These are phyloP conservation scores for Hydroisotoma schaefferi DNA, from an alignment of 2,888 invertebrate genomes.

Conservation along the genomic window DNA sequence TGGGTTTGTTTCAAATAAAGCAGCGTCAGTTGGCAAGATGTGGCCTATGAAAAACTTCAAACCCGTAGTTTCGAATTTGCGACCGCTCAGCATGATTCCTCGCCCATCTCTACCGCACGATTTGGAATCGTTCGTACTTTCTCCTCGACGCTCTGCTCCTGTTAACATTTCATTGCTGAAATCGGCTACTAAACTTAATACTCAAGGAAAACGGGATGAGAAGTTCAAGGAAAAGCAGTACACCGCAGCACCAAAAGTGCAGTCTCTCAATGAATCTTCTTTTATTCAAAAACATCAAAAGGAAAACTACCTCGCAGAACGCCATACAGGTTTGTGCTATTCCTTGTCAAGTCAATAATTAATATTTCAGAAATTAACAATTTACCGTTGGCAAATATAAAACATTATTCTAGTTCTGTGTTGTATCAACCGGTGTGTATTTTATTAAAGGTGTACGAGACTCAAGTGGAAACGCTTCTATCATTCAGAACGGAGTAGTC, in stretches of 20 bases:
- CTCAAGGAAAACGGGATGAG: too few relatives aligned
- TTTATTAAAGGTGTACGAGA: slow-evolving; percentile 25
- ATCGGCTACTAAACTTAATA: not conserved
- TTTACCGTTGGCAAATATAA: not conserved
- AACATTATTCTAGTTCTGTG: too few relatives aligned
- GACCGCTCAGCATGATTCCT: slow-evolving; percentile 1
- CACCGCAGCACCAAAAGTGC: slow-evolving; percentile 19
- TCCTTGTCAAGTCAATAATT: too few relatives aligned
- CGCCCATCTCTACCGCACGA: not conserved
- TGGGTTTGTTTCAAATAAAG: slow-evolving; percentile 10
- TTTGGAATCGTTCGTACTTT: not conserved
- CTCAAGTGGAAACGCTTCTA: slow-evolving; percentile 30
- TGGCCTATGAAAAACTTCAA: too few relatives aligned
- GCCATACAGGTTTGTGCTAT: slow-evolving; percentile 23
- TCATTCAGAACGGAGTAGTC: slow-evolving; percentile 22
- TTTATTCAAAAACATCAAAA: slow-evolving; percentile 10
- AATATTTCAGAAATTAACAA: not conserved
- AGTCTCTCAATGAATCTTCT: slow-evolving; percentile 13
- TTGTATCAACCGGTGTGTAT: too few relatives aligned
- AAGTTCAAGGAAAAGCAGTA: slow-evolving; percentile 19
- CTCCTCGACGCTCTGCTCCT: slow-evolving; percentile 13
- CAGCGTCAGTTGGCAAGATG: not conserved
- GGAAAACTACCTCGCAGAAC: slow-evolving; percentile 23
- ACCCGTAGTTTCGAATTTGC: too few relatives aligned
- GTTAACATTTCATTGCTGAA: not conserved